Conservation (phyloP, 2,888 invertebrate species). For the Scrobipalpa atriplicella region DNA sequence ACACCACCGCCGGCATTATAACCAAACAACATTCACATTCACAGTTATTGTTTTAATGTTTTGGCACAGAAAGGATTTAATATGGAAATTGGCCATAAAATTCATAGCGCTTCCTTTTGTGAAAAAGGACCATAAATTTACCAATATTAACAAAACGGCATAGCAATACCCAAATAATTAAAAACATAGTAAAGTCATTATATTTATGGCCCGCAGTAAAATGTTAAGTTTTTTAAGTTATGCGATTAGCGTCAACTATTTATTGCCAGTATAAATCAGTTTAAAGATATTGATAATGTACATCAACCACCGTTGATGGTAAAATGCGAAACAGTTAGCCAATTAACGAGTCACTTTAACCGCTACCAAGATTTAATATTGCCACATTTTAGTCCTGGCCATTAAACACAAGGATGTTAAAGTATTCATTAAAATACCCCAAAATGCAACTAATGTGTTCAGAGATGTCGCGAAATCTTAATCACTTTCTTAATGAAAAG, state of each 20-base stretch:
- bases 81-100: conserved; percentile 16
- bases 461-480: conserved; percentile 24
- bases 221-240: background rate
- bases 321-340: conserved; percentile 57
- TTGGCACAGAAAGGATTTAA: conserved; percentile 5
- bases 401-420: conserved; percentile 12
- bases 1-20: background rate
- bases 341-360: conserved; percentile 58
- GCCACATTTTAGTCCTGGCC: conserved; percentile 35
- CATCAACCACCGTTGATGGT: conserved; percentile 49
- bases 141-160: conserved; percentile 1
- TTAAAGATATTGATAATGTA: conserved; percentile 52
- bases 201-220: conserved; percentile 13
- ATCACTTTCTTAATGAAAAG: conserved; percentile 24
- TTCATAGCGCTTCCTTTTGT: conserved; percentile 13
- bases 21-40: background rate
- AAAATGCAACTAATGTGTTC: conserved; percentile 27
- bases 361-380: conserved; percentile 34
- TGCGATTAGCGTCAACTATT: conserved; percentile 48
- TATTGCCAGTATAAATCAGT: conserved; percentile 53
- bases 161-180: conserved; percentile 12
- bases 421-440: conserved; percentile 22
- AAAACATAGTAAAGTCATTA: conserved; percentile 1
- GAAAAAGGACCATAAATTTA: background rate
- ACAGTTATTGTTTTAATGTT: conserved; percentile 8